Conservation (phyloP, 2,113 vertebrate genomes). For the Callipepla californica region DNA sequence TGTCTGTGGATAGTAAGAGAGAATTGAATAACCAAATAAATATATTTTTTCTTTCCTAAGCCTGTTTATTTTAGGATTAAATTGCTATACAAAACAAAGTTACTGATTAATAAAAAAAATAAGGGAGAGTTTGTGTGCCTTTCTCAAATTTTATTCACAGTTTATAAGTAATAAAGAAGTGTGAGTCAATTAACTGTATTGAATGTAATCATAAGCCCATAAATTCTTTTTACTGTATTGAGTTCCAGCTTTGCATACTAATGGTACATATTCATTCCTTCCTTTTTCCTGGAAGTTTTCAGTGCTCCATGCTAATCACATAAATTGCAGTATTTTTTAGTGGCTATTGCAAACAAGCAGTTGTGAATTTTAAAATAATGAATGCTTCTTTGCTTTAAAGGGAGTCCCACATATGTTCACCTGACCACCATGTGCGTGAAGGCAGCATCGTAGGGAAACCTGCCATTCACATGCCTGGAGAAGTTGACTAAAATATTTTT, state of each 20-base stretch:
- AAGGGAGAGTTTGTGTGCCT: neutral
- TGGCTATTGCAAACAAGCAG: neutral
- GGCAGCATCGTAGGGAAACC: neutral
- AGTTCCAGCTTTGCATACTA: constrained; percentile 3
- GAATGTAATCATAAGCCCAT: neutral
- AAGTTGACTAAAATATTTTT: neutral
- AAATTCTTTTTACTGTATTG: constrained; percentile 29
- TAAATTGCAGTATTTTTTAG: neutral
- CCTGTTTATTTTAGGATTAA: neutral
- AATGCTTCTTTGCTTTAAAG: neutral
- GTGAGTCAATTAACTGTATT: constrained; percentile 16
- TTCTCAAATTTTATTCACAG: constrained; percentile 17
- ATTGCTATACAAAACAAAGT: neutral
- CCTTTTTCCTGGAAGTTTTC: neutral
- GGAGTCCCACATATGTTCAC: neutral
- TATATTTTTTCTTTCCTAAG: neutral
- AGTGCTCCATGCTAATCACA: neutral
- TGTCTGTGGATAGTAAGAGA: neutral
- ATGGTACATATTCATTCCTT: neutral
- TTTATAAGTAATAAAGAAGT: constrained; percentile 19
- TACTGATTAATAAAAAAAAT: neutral
- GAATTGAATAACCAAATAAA: neutral
- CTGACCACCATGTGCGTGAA: neutral
- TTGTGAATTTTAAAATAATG: neutral
- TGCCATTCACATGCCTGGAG: neutral